Evolutionary conservation across 2,797 vertebrate genomes (phyloP).

Genomic region (Hyperoplus lanceolatus): DNA sequence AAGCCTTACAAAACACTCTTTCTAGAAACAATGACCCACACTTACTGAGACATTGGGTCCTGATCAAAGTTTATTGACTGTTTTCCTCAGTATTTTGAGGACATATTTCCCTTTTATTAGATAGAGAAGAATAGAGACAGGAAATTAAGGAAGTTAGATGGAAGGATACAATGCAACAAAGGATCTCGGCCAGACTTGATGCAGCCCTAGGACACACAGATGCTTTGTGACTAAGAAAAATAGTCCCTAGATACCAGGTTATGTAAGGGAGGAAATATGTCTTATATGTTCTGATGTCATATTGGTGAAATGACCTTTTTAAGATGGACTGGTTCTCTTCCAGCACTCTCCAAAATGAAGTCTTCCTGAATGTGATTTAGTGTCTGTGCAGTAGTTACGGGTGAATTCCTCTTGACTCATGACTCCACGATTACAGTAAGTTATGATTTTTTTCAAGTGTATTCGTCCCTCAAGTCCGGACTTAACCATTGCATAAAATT

Average conservation of each 20-base stretch:
- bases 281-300: neutral
- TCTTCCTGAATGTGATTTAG: constrained; percentile 21
- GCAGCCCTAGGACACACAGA: neutral
- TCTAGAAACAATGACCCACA: neutral
- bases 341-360: neutral
- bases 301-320: neutral
- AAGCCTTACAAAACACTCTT: neutral
- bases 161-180: constrained; percentile 5
- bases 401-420: constrained; percentile 5
- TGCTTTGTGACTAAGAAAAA: constrained; percentile 13
- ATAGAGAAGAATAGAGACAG: constrained; percentile 25
- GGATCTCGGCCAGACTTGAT: constrained; percentile 2
- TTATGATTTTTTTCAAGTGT: neutral
- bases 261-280: constrained; percentile 5
- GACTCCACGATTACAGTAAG: neutral
- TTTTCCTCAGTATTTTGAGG: neutral
- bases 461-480: neutral
- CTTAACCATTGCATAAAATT: neutral
- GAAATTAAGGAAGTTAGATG: constrained; percentile 1
- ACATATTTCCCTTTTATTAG: constrained; percentile 8
- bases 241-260: neutral
- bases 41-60: neutral
- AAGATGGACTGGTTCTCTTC: constrained; percentile 16
- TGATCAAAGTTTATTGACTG: constrained; percentile 1
- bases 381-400: neutral